phyloP scores from a whole-genome alignment of 1,140 invertebrate species.

The Cataglyphis hispanica region DNA sequence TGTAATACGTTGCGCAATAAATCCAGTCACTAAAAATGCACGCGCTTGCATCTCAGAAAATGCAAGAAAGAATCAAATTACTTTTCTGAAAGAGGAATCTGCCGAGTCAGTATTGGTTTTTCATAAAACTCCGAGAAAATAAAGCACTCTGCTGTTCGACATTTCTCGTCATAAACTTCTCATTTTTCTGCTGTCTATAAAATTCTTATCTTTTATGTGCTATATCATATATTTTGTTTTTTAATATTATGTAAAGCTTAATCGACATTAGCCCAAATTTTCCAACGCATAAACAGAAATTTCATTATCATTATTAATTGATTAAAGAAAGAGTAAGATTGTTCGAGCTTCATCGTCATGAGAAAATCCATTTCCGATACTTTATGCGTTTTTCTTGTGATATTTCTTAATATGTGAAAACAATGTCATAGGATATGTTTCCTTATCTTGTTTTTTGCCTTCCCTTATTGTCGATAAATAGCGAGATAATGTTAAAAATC shows the following conservation, averaged over 20 bases:
- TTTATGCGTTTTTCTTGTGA: neutral
- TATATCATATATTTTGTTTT: neutral
- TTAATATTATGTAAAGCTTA: neutral
- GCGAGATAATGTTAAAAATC: neutral
- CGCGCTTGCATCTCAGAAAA: neutral
- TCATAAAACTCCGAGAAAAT: too few species aligned
- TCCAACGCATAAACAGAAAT: too few species aligned
- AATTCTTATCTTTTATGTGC: neutral
- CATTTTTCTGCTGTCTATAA: neutral
- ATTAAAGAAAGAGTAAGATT: neutral
- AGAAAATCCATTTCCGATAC: too few species aligned
- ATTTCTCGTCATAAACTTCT: too few species aligned
- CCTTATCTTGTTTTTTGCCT: neutral
- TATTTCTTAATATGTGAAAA: too few species aligned
- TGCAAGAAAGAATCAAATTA: neutral
- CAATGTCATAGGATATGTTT: neutral
- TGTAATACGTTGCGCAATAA: conserved; percentile 13
- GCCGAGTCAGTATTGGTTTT: too few species aligned
- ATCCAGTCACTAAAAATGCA: conserved; percentile 19
- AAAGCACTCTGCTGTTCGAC: too few species aligned
- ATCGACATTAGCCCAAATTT: too few species aligned
- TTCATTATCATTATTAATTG: neutral
- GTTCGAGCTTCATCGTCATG: neutral
- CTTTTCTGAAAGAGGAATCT: neutral
- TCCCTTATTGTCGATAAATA: neutral